Conservation (phyloP, 2,113 vertebrate genomes). For the Andinoacara biseriatus region DNA sequence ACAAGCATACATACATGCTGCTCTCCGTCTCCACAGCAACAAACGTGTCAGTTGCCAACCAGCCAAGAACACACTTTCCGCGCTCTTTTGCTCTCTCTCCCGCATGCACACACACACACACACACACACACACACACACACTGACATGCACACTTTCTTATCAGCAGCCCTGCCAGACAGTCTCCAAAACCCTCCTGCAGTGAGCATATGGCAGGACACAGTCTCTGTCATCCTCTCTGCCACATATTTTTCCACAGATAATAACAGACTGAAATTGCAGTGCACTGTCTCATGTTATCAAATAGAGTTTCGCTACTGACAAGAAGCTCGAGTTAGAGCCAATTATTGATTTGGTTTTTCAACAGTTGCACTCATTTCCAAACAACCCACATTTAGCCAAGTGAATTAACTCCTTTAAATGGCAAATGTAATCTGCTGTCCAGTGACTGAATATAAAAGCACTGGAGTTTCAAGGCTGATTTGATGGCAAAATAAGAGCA, state of each 20-base stretch:
- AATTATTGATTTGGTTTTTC: not conserved
- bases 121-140: not conserved
- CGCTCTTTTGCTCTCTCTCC: not conserved
- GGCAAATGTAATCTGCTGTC: not conserved
- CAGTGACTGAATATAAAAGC: not conserved
- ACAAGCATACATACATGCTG: conserved; percentile 16
- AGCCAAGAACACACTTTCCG: conserved; percentile 36
- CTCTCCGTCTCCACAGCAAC: conserved; percentile 68
- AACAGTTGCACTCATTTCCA: not conserved
- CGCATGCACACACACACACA: no score
- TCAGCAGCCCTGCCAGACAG: not conserved
- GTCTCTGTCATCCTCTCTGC: not conserved
- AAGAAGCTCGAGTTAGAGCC: not conserved
- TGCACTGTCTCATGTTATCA: not conserved
- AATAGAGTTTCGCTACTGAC: not conserved
- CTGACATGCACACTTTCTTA: not conserved
- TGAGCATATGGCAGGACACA: conserved; percentile 28
- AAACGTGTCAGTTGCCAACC: conserved; percentile 52
- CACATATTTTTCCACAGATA: not conserved
- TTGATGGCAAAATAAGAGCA: not conserved
- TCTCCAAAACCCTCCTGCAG: conserved; percentile 35
- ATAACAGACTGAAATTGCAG: not conserved
- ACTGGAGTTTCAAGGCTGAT: not conserved
- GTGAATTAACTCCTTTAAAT: not conserved
- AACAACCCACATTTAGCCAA: not conserved